A percentile compares a stretch with the other conserved stretches of the same genome.
These are phyloP conservation scores for Cetoscarus ocellatus DNA, from an alignment of 2,797 vertebrate genomes.

Conservation along the genomic window DNA sequence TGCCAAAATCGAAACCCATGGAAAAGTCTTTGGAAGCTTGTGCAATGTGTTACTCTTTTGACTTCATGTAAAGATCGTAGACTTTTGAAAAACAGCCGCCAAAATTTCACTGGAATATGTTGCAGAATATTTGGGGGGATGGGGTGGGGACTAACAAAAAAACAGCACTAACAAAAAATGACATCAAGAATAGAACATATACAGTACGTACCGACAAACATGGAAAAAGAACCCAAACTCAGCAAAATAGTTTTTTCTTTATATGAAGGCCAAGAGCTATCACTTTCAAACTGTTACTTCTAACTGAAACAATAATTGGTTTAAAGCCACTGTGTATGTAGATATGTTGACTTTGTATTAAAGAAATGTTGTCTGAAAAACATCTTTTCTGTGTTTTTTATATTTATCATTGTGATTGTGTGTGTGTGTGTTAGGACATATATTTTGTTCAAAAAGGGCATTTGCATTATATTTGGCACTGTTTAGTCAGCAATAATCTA, in stretches of 20 bases:
- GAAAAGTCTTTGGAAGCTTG: slow-evolving; percentile 78
- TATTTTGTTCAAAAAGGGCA: too few species aligned
- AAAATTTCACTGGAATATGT: slow-evolving; percentile 72
- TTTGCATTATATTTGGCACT: too few species aligned
- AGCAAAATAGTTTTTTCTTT: slow-evolving; percentile 87
- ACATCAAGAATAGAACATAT: slow-evolving; percentile 69
- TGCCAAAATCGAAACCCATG: slow-evolving; percentile 53
- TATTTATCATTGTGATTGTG: too few species aligned
- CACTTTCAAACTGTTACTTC: slow-evolving; percentile 95
- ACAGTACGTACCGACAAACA: slow-evolving; percentile 65
- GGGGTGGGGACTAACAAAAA: slow-evolving; percentile 47
- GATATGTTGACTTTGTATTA: slow-evolving; percentile 99
- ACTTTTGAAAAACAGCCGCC: slow-evolving; percentile 78
- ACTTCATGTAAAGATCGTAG: slow-evolving; percentile 85
- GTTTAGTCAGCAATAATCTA: too few species aligned
- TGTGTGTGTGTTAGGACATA: too few species aligned
- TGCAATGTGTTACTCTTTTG: slow-evolving; percentile 82
- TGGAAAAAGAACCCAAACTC: slow-evolving; percentile 71
- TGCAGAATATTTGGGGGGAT: slow-evolving; percentile 57
- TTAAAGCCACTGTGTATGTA: slow-evolving; percentile 98
- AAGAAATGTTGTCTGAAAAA: slow-evolving; percentile 97
- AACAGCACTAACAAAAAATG: slow-evolving; percentile 62
- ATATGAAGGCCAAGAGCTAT: slow-evolving; percentile 90
- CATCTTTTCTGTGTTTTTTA: slow-evolving; percentile 27
- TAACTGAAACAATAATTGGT: slow-evolving; percentile 93